These are phyloP conservation scores for Emberiza fucata DNA, from an alignment of 2,113 vertebrate genomes.

Conservation along the genomic window DNA sequence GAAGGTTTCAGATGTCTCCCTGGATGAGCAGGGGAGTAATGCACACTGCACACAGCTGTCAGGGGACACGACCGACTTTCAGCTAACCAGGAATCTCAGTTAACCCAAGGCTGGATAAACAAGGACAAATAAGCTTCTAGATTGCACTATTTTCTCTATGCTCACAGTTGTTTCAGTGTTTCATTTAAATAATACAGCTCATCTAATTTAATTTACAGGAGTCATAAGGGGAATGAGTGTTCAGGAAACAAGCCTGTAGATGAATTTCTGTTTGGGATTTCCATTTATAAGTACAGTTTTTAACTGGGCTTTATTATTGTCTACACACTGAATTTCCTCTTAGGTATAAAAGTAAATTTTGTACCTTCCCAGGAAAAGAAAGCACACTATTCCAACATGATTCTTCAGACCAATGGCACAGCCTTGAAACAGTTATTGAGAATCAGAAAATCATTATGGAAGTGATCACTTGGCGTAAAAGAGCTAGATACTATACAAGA, in stretches of 20 bases:
- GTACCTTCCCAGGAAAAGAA: not conserved
- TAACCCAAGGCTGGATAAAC: conserved; percentile 28
- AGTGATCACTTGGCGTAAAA: not conserved
- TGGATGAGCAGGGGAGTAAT: conserved; percentile 20
- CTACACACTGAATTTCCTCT: not conserved
- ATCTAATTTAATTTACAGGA: conserved; percentile 35
- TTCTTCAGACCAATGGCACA: not conserved
- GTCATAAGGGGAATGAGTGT: not conserved
- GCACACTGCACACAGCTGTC: conserved; percentile 2
- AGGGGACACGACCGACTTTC: conserved; percentile 57
- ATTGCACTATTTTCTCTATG: not conserved
- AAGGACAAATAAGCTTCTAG: conserved; percentile 6
- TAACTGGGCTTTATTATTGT: not conserved
- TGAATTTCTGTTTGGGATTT: not conserved
- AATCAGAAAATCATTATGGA: not conserved
- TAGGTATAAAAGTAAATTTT: not conserved
- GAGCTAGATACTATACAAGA: not conserved
- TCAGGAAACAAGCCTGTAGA: not conserved
- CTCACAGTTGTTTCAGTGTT: not conserved
- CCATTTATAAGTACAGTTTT: not conserved
- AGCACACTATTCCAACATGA: not conserved
- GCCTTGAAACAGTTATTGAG: not conserved
- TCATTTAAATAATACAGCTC: conserved; percentile 35
- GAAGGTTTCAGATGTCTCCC: conserved; percentile 41
- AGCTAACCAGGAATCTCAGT: conserved; percentile 16